Evolutionary conservation across 1,140 invertebrate genomes (phyloP), one percentile per base, ranked within the genome.

Genomic region (Zaprionus africanus): DNA sequence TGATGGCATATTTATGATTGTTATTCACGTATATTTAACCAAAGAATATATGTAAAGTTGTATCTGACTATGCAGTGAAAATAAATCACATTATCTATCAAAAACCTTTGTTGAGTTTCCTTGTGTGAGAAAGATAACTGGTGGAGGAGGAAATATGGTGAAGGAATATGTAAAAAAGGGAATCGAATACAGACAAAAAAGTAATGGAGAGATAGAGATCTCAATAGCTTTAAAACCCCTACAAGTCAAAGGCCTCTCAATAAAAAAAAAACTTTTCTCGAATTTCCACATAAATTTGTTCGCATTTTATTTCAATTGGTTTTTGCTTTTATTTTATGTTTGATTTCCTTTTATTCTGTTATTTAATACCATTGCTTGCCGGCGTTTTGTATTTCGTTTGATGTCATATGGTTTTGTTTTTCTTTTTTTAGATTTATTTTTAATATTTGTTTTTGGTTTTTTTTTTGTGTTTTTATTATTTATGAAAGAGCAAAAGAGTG

Each of bases 401-500:
- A 26, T 71, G 67, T 72, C 49, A 36, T 36, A 75, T 75, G 56
- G 19, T 61, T 34, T 9, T 34, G 49, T 81, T 74, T 59, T 75
- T 4, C 22, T 49, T 12, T 56, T 75, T 53, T 26, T n/a, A 17
- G 2, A 34, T 82, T 75, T 60, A 28, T 62, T 57, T 78, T 57
- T 71, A 46, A 46, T 46, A 46, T 41, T 54, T 75, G 46, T 62
- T 76, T 69, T 64, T 83, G 49, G 53, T 34, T 68, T 63, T 76
- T 69, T 74, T 62, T 56, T 70, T 74, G 34, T 34, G 38, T 51
- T 62, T 75, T 73, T 49, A 11, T 63, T 75, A 78, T 91, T 85
- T 83, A 91, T 91, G 85, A 87, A 87, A 91, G 90, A 91, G 90
- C 85, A 91, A 92, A 92, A 90, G 90, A 91, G 82, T 81, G 85